phyloP scores from a whole-genome alignment of 2,797 vertebrate genomes.

The Lagocephalus sceleratus region DNA sequence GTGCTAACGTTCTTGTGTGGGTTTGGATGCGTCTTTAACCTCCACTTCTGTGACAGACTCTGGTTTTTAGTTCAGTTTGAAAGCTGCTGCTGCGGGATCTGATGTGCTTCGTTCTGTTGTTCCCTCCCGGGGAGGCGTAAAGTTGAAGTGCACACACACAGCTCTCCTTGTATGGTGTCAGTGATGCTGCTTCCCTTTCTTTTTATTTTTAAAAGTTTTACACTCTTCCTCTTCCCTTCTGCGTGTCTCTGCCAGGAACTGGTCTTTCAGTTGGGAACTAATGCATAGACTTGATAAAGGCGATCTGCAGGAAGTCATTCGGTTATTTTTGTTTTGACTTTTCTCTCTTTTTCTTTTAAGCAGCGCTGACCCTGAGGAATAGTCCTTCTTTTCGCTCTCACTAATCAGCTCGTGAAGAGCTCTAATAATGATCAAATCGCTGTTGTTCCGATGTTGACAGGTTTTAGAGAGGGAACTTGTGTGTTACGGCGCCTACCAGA shows the following conservation, averaged over 20 bases:
- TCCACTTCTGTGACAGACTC: slow-evolving; percentile 36
- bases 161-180: slow-evolving; percentile 31
- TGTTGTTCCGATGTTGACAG: slow-evolving; percentile 58
- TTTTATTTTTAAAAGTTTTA: slow-evolving; percentile 1
- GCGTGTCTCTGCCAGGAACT: slow-evolving; percentile 46
- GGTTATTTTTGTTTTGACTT: slow-evolving; percentile 66
- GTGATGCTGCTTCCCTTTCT: slow-evolving; percentile 42
- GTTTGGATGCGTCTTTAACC: slow-evolving; percentile 31
- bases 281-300: slow-evolving; percentile 64
- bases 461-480: slow-evolving; percentile 51
- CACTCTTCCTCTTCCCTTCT: slow-evolving; percentile 44
- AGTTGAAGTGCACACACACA: slow-evolving; percentile 9
- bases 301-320: slow-evolving; percentile 68
- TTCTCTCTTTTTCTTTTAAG: slow-evolving; percentile 17
- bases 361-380: slow-evolving; percentile 53
- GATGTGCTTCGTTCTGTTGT: slow-evolving; percentile 8
- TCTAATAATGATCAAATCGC: slow-evolving; percentile 66
- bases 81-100: slow-evolving; percentile 15
- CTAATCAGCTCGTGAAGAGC: slow-evolving; percentile 54
- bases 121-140: not conserved
- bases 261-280: slow-evolving; percentile 56
- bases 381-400: slow-evolving; percentile 40
- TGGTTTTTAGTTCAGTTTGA: slow-evolving; percentile 33
- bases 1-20: slow-evolving; percentile 38
- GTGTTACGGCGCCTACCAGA: slow-evolving; percentile 58